Percentiles rank a stretch among this genome's conserved stretches.
phyloP scores from a whole-genome alignment of 2,888 invertebrate genomes.

The Teleogryllus oceanicus region DNA sequence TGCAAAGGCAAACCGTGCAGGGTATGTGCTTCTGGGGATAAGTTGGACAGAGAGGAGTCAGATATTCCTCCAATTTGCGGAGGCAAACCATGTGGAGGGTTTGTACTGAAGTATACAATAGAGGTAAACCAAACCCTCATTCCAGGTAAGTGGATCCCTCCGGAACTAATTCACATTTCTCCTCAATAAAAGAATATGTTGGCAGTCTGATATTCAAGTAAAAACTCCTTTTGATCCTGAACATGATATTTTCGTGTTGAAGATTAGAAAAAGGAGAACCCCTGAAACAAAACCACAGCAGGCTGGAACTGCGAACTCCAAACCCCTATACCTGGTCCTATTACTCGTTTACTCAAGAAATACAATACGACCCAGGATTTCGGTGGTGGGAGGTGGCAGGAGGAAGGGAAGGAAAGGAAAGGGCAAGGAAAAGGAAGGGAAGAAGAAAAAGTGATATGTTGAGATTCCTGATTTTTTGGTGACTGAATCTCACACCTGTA shows the following conservation, averaged over 20 bases:
- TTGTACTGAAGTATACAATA: too few relatives aligned
- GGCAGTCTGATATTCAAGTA: not conserved
- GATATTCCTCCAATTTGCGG: too few relatives aligned
- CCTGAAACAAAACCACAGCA: not conserved
- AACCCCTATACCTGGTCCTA: not conserved
- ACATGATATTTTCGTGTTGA: not conserved
- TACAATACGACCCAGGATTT: not conserved
- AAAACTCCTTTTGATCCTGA: not conserved
- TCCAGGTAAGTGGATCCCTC: too few relatives aligned
- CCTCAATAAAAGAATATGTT: not conserved
- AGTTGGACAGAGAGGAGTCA: too few relatives aligned
- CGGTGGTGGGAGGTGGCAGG: not conserved
- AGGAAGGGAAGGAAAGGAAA: not conserved
- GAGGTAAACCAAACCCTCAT: too few relatives aligned
- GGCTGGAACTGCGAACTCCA: not conserved
- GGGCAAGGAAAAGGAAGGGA: not conserved
- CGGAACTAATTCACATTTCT: too few relatives aligned
- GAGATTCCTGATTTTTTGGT: too few relatives aligned
- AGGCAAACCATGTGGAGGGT: too few relatives aligned
- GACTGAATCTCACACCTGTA: too few relatives aligned
- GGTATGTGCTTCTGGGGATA: too few relatives aligned
- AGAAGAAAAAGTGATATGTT: not conserved
- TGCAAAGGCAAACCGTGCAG: too few relatives aligned
- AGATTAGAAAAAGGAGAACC: constrained; percentile 8
- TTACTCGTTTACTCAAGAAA: not conserved